Percentiles rank a stretch among this genome's conserved stretches.
Conservation (phyloP, 1,140 invertebrate genomes). For the Acromyrmex heyeri region DNA sequence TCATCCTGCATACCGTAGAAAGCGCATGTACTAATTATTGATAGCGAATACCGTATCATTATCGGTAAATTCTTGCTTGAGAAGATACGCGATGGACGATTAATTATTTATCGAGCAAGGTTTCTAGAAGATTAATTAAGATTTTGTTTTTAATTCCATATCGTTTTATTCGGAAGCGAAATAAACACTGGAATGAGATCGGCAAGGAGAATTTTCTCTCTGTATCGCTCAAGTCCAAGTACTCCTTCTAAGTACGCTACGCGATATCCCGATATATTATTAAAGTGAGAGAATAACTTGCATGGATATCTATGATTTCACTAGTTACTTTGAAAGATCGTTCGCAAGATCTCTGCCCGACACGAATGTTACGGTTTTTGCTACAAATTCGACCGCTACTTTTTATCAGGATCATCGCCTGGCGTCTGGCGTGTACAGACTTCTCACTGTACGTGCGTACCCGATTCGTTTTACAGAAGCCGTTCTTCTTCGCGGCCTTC, state of each 20-base stretch:
- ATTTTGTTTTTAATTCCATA: not conserved
- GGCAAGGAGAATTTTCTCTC: not conserved
- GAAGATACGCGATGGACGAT: conserved; percentile 52
- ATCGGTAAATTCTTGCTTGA: conserved; percentile 36
- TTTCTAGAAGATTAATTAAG: conserved; percentile 7
- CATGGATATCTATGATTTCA: conserved; percentile 20
- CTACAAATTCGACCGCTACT: conserved; percentile 15
- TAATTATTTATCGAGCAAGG: conserved; percentile 64
- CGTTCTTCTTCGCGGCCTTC: not conserved
- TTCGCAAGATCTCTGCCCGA: conserved; percentile 22
- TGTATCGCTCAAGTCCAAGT: not conserved
- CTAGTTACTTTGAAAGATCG: not conserved
- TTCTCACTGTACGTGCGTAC: conserved; percentile 31
- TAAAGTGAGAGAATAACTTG: conserved; percentile 5
- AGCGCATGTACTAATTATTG: not conserved
- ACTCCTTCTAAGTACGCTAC: not conserved
- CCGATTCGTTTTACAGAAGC: conserved; percentile 25
- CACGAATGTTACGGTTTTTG: conserved; percentile 33
- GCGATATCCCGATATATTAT: not conserved
- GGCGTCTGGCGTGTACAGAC: not conserved
- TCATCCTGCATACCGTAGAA: conserved; percentile 80
- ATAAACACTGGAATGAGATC: not conserved
- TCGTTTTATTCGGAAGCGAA: not conserved
- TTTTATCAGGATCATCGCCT: conserved; percentile 36
- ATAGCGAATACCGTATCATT: not conserved